Conservation (phyloP, 2,113 vertebrate species). For the Tursiops truncatus region DNA sequence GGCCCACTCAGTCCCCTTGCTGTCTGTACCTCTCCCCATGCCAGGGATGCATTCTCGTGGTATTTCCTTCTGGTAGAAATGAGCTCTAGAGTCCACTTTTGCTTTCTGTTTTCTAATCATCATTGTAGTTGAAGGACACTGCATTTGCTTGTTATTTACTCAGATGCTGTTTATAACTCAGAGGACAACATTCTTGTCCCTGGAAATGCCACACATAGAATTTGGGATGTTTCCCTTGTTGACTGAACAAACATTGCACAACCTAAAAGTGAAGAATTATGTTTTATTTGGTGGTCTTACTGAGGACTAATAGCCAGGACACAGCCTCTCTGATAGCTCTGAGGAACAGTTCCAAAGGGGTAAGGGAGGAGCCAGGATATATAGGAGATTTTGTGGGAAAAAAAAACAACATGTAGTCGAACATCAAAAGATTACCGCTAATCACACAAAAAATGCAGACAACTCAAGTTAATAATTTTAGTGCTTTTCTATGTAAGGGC, state of each 20-base stretch:
- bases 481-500: not conserved
- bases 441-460: not conserved
- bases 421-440: not conserved
- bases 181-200: not conserved
- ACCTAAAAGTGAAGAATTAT: not conserved
- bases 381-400: not conserved
- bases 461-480: not conserved
- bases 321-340: not conserved
- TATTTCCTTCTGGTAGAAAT: not conserved
- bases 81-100: not conserved
- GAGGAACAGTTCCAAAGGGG: not conserved
- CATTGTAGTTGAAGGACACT: not conserved
- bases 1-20: not conserved
- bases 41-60: not conserved
- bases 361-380: not conserved
- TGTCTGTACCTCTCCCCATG: not conserved
- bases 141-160: not conserved
- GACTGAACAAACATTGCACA: not conserved
- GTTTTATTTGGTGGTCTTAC: not conserved
- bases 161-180: not conserved
- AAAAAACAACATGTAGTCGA: not conserved
- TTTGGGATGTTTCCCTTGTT: not conserved
- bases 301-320: not conserved
- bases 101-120: not conserved
- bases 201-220: not conserved